These are phyloP conservation scores for Noctua janthe DNA, from an alignment of 2,888 invertebrate species.

Conservation along the genomic window DNA sequence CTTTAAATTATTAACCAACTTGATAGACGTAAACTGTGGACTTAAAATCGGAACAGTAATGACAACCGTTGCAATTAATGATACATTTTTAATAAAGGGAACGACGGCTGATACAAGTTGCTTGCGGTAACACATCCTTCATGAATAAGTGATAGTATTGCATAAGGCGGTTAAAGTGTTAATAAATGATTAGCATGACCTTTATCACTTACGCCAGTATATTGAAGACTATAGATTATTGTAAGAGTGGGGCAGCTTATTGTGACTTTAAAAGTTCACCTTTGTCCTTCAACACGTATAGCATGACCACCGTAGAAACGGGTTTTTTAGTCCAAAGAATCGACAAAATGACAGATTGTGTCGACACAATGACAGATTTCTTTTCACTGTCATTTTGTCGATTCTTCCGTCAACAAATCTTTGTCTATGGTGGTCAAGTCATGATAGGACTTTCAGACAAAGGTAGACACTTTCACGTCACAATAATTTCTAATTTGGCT, in stretches of 20 bases:
- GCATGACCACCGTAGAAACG: too few species aligned
- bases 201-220: background rate
- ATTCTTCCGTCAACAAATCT: too few species aligned
- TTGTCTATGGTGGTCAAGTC: too few species aligned
- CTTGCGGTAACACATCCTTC: background rate
- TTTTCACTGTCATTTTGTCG: too few species aligned
- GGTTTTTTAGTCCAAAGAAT: too few species aligned
- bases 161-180: background rate
- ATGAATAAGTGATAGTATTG: conserved; percentile 24
- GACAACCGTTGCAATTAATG: background rate
- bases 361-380: too few species aligned
- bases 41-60: background rate
- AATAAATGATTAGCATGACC: conserved; percentile 14
- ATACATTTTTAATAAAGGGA: background rate
- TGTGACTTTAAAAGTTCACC: too few species aligned
- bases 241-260: background rate
- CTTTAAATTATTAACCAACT: conserved; percentile 10
- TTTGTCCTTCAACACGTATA: too few species aligned
- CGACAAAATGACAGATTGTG: too few species aligned
- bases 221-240: background rate
- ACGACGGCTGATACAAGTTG: background rate
- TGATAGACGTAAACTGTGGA: conserved; percentile 11
- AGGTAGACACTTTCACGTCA: too few species aligned
- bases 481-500: too few species aligned
- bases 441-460: too few species aligned